These are phyloP conservation scores for Tridacna gigas DNA, from an alignment of 2,888 invertebrate species.

Conservation along the genomic window DNA sequence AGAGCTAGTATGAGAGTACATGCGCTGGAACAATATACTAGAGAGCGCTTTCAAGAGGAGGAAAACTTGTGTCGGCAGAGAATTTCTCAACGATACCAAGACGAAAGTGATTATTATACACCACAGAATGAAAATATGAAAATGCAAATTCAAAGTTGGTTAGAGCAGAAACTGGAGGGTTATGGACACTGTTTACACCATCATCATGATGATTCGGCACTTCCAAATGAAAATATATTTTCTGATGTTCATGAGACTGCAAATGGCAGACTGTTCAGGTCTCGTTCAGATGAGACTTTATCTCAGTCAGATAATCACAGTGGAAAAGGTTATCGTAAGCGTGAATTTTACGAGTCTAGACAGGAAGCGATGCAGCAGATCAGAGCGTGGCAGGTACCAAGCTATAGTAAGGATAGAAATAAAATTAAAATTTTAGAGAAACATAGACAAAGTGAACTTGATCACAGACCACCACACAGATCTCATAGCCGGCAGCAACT, in stretches of 20 bases:
- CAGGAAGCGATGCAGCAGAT: slow-evolving; percentile 81
- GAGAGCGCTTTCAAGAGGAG: slow-evolving; percentile 89
- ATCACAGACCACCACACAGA: slow-evolving; percentile 19
- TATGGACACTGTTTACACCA: slow-evolving; percentile 80
- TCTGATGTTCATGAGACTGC: slow-evolving; percentile 75
- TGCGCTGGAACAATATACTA: slow-evolving; percentile 82
- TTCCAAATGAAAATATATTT: slow-evolving; percentile 76
- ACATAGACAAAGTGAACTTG: slow-evolving; percentile 32
- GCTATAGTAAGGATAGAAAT: slow-evolving; percentile 65
- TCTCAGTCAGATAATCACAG: slow-evolving; percentile 88
- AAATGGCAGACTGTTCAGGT: slow-evolving; percentile 79
- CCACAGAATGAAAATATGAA: slow-evolving; percentile 71
- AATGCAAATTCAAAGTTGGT: slow-evolving; percentile 80
- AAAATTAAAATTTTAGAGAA: slow-evolving; percentile 50
- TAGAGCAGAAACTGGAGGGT: slow-evolving; percentile 76
- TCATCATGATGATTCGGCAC: slow-evolving; percentile 80
- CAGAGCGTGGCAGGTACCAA: slow-evolving; percentile 78
- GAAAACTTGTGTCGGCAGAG: slow-evolving; percentile 88
- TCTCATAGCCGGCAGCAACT: slow-evolving; percentile 43
- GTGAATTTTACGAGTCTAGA: slow-evolving; percentile 78
- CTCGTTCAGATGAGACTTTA: slow-evolving; percentile 83
- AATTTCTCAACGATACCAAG: slow-evolving; percentile 88
- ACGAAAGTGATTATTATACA: slow-evolving; percentile 85
- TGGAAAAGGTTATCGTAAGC: slow-evolving; percentile 87
- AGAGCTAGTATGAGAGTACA: slow-evolving; percentile 82